Evolutionary conservation across 2,797 vertebrate species (phyloP).

Genomic region (Scomberomorus guttatus): DNA sequence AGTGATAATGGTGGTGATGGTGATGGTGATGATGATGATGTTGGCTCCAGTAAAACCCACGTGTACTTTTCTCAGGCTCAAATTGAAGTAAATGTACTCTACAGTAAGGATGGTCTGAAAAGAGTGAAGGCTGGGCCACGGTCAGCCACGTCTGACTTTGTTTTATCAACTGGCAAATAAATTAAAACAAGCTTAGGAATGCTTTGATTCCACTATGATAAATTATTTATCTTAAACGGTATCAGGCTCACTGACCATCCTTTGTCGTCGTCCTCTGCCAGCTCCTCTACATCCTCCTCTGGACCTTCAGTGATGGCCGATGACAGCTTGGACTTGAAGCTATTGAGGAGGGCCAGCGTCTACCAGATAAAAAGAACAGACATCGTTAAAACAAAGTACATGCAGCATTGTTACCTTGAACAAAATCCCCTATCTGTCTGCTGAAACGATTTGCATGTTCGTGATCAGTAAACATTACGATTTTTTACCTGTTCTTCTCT

Average conservation of each 20-base stretch:
- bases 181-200: too few species aligned
- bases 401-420: neutral
- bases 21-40: neutral
- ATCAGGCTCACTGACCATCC: conserved; percentile 96
- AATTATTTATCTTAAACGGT: too few species aligned
- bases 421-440: neutral
- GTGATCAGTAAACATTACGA: neutral
- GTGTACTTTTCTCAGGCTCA: too few species aligned
- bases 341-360: conserved; percentile 92
- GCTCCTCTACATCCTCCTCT: conserved; percentile 88
- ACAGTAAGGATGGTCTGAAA: too few species aligned
- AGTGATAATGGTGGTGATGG: neutral
- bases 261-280: conserved; percentile 92
- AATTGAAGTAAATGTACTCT: too few species aligned
- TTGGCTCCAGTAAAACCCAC: too few species aligned
- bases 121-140: too few species aligned
- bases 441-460: neutral
- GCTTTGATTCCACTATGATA: too few species aligned
- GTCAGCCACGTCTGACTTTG: too few species aligned
- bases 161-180: too few species aligned
- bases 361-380: conserved; percentile 72
- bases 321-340: conserved; percentile 94
- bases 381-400: neutral
- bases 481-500: conserved; percentile 91
- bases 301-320: conserved; percentile 92